Percentiles rank a stretch among this genome's conserved stretches.
phyloP scores from a whole-genome alignment of 1,140 invertebrate species.

The Harlomillsia oculata region DNA sequence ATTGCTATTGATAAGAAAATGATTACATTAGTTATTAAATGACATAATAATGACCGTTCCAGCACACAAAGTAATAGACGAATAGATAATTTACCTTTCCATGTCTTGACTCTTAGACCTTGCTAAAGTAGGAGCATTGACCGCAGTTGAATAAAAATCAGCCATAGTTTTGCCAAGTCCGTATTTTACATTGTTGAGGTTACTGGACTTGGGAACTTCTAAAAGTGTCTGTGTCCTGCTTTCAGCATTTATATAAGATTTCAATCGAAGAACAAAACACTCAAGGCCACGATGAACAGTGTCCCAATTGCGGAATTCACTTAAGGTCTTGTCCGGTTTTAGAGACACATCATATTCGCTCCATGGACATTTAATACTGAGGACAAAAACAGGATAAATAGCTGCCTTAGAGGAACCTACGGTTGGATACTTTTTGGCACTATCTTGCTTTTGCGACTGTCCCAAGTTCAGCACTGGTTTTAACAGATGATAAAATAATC shows the following conservation, averaged over 20 bases:
- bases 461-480: constrained; percentile 33
- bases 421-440: constrained; percentile 8
- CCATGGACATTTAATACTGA: constrained; percentile 52
- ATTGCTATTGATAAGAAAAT: too few species aligned
- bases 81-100: too few species aligned
- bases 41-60: too few species aligned
- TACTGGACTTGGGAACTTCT: too few species aligned
- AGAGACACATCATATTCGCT: constrained; percentile 49
- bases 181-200: too few species aligned
- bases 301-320: constrained; percentile 54
- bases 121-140: too few species aligned
- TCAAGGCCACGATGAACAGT: constrained; percentile 46
- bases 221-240: too few species aligned
- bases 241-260: background rate
- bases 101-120: too few species aligned
- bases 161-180: too few species aligned
- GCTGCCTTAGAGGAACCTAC: constrained; percentile 36
- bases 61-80: too few species aligned
- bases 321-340: constrained; percentile 45
- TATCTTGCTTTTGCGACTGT: background rate
- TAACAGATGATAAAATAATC: constrained; percentile 43
- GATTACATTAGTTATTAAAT: too few species aligned
- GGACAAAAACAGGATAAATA: constrained; percentile 47
- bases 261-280: constrained; percentile 42
- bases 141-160: too few species aligned